These are phyloP conservation scores for Drosophila subquinaria DNA, from an alignment of 2,888 invertebrate species.

Conservation along the genomic window DNA sequence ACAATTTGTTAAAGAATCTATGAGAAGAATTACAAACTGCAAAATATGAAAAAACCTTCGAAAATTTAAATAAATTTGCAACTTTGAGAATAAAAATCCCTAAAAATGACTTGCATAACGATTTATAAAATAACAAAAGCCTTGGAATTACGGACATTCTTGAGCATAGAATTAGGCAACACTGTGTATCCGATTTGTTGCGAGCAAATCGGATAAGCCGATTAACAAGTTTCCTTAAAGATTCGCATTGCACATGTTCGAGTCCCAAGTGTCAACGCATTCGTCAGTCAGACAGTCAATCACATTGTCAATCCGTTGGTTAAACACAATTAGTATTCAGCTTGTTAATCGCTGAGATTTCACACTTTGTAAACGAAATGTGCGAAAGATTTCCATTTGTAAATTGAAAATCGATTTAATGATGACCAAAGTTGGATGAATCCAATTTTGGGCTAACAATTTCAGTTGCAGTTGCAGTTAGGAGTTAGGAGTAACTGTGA, in stretches of 20 bases:
- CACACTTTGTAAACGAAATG: slow-evolving; percentile 4
- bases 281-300: background rate
- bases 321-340: slow-evolving; percentile 8
- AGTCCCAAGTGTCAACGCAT: background rate
- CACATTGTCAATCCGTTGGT: background rate
- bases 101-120: background rate
- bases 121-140: background rate
- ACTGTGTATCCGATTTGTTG: background rate
- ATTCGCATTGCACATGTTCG: background rate
- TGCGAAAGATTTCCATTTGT: slow-evolving; percentile 19
- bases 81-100: background rate
- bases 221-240: slow-evolving; percentile 15
- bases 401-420: slow-evolving; percentile 4
- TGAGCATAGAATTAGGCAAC: background rate
- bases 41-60: no score
- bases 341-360: background rate
- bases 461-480: no score
- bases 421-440: slow-evolving; percentile 23
- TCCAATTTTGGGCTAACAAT: slow-evolving; percentile 6
- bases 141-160: background rate
- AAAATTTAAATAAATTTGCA: background rate
- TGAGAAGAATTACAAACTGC: background rate
- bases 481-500: no score
- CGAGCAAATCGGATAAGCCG: no score
- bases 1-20: no score